Evolutionary conservation across 2,888 invertebrate genomes (phyloP), one percentile per base, ranked within the genome.

Genomic region (Bombyx huttoni): DNA sequence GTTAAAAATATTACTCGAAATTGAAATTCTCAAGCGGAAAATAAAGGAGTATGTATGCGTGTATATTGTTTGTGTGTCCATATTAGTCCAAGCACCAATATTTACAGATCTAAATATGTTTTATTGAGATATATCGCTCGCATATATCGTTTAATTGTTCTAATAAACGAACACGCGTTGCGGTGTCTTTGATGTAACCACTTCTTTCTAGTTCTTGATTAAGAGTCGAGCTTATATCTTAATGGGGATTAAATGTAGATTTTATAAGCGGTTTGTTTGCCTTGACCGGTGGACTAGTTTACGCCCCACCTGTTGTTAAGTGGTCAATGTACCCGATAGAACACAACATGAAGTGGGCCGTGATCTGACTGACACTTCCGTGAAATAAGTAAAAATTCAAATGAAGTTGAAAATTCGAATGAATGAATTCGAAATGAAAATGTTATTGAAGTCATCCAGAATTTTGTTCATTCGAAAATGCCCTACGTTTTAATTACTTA

Each of bases 161-260:
- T 53, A 57, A 55, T 55, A 52, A 57, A 52, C 40, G 40, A 12
- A 40, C 12, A 24, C 40, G 46, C 55, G 48, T 51, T 51, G 55
- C 52, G 52, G 54, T 51, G 50, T 9, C 50, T 13, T 46, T 34
- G 52, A 55, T 57, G n/a, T 54, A 58, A 63, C 68, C 57, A 66
- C 67, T 59, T 68, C 51, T 52, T 54, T 66, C 70, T 64, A 58
- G 70, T 68, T 66, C 49, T 63, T 69, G 67, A 68, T 68, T 65
- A 61, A 53, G 51, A 51, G 51, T 59, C 53, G 55, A 52, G 55
- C 55, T 68, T 63, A 62, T 63, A 62, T 64, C 50, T 52, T 49
- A 50, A 50, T 47, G 47, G 7, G 5, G 3, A 48, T 62, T 62
- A 59, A 61, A 59, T 59, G 58, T 59, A 53, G 52, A 54, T 60